Conservation (phyloP, 2,797 vertebrate species). For the Enteromius trimaculatus region DNA sequence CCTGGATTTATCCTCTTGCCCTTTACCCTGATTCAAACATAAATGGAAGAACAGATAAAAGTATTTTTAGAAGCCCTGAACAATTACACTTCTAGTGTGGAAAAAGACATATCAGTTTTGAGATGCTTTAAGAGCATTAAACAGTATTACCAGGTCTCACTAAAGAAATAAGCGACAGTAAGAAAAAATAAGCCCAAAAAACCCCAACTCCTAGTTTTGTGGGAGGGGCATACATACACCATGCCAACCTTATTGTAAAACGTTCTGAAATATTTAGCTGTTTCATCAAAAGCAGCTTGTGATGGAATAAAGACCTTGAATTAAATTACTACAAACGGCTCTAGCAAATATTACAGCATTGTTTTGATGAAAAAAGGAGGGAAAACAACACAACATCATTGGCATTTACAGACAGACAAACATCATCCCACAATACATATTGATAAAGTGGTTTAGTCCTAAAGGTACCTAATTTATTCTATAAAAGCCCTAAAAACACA, state of each 20-base stretch:
- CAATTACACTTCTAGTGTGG: background rate
- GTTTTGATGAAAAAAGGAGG: background rate
- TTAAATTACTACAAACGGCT: background rate
- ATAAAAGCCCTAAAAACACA: background rate
- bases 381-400: background rate
- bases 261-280: background rate
- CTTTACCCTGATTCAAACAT: slow-evolving; percentile 68
- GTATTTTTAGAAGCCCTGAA: background rate
- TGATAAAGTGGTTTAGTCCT: background rate
- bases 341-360: background rate
- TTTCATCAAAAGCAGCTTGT: background rate
- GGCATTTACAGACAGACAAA: background rate
- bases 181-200: background rate
- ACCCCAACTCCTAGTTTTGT: background rate
- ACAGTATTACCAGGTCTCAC: background rate
- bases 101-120: background rate
- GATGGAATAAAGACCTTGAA: background rate
- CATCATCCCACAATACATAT: background rate
- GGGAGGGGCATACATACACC: background rate
- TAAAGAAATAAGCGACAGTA: background rate
- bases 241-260: background rate
- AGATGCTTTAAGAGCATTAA: background rate
- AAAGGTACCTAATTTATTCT: background rate
- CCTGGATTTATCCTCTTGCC: slow-evolving; percentile 85
- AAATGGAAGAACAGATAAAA: background rate